Evolutionary conservation across 2,113 vertebrate genomes (phyloP).

Genomic region (Myotis brandtii): DNA sequence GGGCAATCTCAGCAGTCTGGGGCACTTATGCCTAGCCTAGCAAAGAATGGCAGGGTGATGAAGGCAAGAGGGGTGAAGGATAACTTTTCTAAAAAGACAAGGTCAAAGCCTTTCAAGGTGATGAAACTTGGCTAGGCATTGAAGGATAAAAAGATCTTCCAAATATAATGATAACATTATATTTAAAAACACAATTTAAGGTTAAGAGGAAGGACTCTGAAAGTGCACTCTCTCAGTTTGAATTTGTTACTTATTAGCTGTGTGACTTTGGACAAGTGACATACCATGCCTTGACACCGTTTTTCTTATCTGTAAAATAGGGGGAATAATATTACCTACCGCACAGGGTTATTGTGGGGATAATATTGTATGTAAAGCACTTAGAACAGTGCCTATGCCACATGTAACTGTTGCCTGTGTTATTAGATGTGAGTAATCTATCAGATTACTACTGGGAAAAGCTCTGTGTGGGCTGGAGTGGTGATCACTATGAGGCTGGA

Average conservation of each 20-base stretch:
- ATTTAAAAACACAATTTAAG: constrained; percentile 3
- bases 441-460: constrained; percentile 64
- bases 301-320: not conserved
- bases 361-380: not conserved
- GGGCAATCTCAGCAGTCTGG: not conserved
- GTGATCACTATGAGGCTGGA: not conserved
- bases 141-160: not conserved
- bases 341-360: not conserved
- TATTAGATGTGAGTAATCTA: not conserved
- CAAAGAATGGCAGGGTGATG: not conserved
- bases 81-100: not conserved
- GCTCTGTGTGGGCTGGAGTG: not conserved
- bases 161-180: not conserved
- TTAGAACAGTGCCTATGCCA: not conserved
- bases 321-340: not conserved
- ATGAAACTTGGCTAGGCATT: not conserved
- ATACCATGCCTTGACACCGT: not conserved
- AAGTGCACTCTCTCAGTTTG: not conserved
- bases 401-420: constrained; percentile 41
- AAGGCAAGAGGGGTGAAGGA: not conserved
- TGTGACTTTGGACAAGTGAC: not conserved
- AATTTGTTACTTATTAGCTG: rapidly evolving
- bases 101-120: not conserved
- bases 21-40: no score
- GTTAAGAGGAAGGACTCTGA: not conserved